phyloP scores from a whole-genome alignment of 2,888 invertebrate genomes.

The Choreutis nemorana region DNA sequence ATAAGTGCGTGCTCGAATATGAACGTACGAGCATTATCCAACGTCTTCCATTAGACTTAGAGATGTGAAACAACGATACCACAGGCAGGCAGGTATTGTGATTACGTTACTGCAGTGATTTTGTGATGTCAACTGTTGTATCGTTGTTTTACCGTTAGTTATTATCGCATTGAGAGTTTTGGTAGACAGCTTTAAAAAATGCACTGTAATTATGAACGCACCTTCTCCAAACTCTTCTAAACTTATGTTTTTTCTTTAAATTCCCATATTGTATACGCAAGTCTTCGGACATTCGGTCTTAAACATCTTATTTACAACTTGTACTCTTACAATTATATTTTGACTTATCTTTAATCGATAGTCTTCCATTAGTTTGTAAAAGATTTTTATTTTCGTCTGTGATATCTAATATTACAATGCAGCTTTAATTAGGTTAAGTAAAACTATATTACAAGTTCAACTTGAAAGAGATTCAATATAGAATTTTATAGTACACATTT shows the following conservation, averaged over 20 bases:
- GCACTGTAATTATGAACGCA: constrained; percentile 42
- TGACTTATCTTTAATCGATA: constrained; percentile 13
- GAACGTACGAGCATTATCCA: constrained; percentile 21
- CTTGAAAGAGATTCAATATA: not conserved
- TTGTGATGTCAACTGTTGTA: constrained; percentile 20
- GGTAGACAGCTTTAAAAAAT: constrained; percentile 64
- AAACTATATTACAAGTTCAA: constrained; percentile 1
- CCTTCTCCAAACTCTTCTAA: no score
- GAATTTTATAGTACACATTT: constrained; percentile 4
- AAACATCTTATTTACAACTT: not conserved
- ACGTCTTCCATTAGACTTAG: constrained; percentile 62
- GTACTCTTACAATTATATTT: constrained; percentile 1
- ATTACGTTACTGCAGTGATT: constrained; percentile 22
- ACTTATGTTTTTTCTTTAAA: constrained; percentile 14
- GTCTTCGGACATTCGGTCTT: no score
- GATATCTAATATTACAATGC: constrained; percentile 36
- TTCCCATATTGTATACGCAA: no score
- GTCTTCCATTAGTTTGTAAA: constrained; percentile 54
- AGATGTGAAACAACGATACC: constrained; percentile 28
- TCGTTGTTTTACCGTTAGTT: constrained; percentile 35
- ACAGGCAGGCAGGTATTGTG: constrained; percentile 17
- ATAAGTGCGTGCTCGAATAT: constrained; percentile 38
- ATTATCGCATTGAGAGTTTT: constrained; percentile 49
- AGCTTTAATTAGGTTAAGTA: constrained; percentile 45
- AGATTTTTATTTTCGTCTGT: constrained; percentile 34